Percentiles rank a stretch among this genome's conserved stretches.
phyloP scores from a whole-genome alignment of 2,888 invertebrate genomes.

The Anthrax anthrax region DNA sequence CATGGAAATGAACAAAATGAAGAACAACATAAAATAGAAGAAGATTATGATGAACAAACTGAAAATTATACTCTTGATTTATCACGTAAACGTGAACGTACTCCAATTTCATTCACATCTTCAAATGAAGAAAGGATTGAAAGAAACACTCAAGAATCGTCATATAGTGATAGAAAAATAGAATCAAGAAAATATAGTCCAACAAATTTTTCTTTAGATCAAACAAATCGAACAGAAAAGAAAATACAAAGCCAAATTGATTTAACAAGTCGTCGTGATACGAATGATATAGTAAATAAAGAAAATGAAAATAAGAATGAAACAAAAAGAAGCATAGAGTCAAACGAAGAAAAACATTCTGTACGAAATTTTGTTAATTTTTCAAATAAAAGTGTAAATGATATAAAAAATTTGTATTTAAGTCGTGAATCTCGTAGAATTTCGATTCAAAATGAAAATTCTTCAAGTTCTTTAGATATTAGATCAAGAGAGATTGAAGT shows the following conservation, averaged over 20 bases:
- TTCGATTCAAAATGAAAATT: conserved; percentile 9
- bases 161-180: background rate
- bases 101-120: background rate
- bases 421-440: background rate
- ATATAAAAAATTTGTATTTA: conserved; percentile 15
- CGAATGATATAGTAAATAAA: background rate
- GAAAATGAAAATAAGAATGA: background rate
- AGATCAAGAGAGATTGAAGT: conserved; percentile 24
- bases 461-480: conserved; percentile 41
- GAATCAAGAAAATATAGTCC: background rate
- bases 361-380: conserved; percentile 53
- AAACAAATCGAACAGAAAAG: background rate
- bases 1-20: background rate
- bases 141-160: background rate
- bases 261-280: too few relatives aligned
- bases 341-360: background rate
- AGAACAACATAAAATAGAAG: background rate
- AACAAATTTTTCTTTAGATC: background rate
- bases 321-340: background rate
- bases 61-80: conserved; percentile 14
- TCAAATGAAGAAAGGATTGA: conserved; percentile 5
- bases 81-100: conserved; percentile 2
- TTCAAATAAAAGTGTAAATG: conserved; percentile 62
- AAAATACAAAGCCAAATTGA: background rate
- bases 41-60: conserved; percentile 8